phyloP scores from a whole-genome alignment of 1,140 invertebrate genomes.

The Lepidurus arcticus region DNA sequence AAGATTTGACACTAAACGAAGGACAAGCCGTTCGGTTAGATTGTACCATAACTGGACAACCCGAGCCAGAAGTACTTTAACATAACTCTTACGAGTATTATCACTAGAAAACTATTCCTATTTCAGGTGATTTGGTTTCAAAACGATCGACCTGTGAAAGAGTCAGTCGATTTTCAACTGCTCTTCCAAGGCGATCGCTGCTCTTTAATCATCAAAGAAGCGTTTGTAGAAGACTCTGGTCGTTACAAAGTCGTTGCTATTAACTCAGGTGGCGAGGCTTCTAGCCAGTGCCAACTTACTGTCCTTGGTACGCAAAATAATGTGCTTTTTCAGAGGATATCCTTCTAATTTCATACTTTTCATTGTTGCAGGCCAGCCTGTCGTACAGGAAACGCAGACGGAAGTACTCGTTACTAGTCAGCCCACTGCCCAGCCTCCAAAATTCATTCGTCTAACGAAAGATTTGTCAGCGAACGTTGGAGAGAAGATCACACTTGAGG shows the following conservation, averaged over 20 bases:
- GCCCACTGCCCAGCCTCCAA: conserved; percentile 50
- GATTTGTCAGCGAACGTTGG: conserved; percentile 62
- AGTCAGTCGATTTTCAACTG: conserved; percentile 71
- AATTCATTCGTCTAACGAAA: conserved; percentile 62
- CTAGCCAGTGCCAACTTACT: conserved; percentile 62
- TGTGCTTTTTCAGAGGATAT: neutral
- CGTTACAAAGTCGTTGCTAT: conserved; percentile 73
- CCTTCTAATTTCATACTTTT: neutral
- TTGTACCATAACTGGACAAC: conserved; percentile 74
- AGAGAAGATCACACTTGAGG: conserved; percentile 65
- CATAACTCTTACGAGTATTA: neutral
- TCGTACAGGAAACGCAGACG: conserved; percentile 38
- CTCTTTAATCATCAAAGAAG: conserved; percentile 68
- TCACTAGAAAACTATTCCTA: conserved; percentile 25
- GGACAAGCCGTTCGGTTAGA: conserved; percentile 65
- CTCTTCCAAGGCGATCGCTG: conserved; percentile 75
- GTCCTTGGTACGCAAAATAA: conserved; percentile 42
- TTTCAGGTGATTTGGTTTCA: conserved; percentile 76
- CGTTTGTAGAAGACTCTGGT: conserved; percentile 66
- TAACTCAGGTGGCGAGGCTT: conserved; percentile 71
- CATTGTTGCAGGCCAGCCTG: neutral
- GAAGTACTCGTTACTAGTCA: conserved; percentile 40
- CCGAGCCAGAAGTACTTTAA: conserved; percentile 65
- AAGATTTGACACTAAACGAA: conserved; percentile 62
- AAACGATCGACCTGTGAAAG: conserved; percentile 72